A percentile compares a stretch with the other conserved stretches of the same genome.
Conservation (phyloP, 2,888 invertebrate species). For the Chorisops tibialis region DNA sequence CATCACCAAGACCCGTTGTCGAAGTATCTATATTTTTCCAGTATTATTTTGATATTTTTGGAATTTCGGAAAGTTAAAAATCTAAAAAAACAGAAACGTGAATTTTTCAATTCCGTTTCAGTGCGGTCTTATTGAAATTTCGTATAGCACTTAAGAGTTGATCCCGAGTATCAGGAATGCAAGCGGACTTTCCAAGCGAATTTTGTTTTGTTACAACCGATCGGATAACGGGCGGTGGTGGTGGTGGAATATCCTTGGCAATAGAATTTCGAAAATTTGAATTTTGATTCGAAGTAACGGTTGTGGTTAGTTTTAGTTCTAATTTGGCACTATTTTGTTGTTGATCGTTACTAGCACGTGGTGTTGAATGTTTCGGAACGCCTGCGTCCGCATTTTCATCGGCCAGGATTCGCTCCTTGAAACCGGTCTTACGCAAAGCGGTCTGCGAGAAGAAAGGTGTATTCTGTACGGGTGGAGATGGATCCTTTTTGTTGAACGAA, state of each 20-base stretch:
- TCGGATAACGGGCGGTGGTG: constrained; percentile 44
- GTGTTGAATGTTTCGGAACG: constrained; percentile 3
- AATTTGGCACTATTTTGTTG: constrained; percentile 31
- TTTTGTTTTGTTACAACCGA: constrained; percentile 36
- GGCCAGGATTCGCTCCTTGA: constrained; percentile 50
- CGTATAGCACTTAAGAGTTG: constrained; percentile 68
- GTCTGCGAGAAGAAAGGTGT: constrained; percentile 53
- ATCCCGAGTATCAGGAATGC: constrained; percentile 59
- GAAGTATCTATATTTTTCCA: too few relatives aligned
- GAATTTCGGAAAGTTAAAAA: too few relatives aligned
- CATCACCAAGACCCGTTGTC: too few relatives aligned
- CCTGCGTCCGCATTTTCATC: constrained; percentile 37
- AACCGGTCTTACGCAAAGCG: constrained; percentile 54
- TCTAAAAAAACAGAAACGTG: too few relatives aligned
- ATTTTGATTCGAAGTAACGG: constrained; percentile 30
- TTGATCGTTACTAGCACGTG: constrained; percentile 28
- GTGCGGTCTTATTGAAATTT: constrained; percentile 58
- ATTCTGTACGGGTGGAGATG: background rate
- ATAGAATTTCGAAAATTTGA: background rate
- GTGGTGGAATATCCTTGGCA: constrained; percentile 38
- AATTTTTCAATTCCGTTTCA: constrained; percentile 41
- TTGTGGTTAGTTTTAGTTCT: constrained; percentile 28
- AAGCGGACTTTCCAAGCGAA: constrained; percentile 17
- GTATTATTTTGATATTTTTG: too few relatives aligned
- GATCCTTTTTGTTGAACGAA: constrained; percentile 10